These are phyloP conservation scores for Calycopis cecrops DNA, from an alignment of 1,140 invertebrate genomes.

Conservation along the genomic window DNA sequence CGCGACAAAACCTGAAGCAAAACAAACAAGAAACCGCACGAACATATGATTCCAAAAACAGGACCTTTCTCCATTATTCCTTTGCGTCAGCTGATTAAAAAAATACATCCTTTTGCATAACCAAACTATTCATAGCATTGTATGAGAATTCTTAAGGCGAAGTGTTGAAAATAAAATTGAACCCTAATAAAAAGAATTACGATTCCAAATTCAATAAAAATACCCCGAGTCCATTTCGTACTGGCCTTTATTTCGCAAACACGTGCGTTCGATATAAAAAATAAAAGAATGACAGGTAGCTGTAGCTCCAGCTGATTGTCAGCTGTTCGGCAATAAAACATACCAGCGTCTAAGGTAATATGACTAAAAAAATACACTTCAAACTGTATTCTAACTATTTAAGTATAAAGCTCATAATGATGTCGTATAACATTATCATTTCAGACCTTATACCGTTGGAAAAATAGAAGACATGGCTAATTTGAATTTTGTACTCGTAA, in stretches of 20 bases:
- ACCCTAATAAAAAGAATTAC: slow-evolving; percentile 3
- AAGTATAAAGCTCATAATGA: slow-evolving; percentile 2
- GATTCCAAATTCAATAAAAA: slow-evolving; percentile 11
- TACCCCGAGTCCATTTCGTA: slow-evolving; percentile 29
- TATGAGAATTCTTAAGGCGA: neutral
- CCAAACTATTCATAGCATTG: slow-evolving; percentile 17
- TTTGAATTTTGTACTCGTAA: slow-evolving; percentile 11
- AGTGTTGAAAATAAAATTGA: slow-evolving; percentile 9
- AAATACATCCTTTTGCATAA: slow-evolving; percentile 24
- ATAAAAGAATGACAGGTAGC: slow-evolving; percentile 42
- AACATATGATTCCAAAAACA: slow-evolving; percentile 19
- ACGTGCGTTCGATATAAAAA: slow-evolving; percentile 32
- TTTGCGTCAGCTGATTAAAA: slow-evolving; percentile 25
- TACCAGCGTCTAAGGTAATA: slow-evolving; percentile 1
- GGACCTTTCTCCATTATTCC: slow-evolving; percentile 15
- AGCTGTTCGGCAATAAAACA: slow-evolving; percentile 31
- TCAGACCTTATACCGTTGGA: neutral
- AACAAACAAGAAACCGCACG: neutral
- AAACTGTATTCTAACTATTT: slow-evolving; percentile 9
- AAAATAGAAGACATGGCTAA: slow-evolving; percentile 7
- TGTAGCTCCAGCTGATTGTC: slow-evolving; percentile 37
- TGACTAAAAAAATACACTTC: neutral
- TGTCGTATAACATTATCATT: neutral
- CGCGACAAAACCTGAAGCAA: no score
- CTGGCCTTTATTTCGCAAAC: slow-evolving; percentile 27